A percentile compares a stretch with the other conserved stretches of the same genome.
phyloP scores from a whole-genome alignment of 1,140 invertebrate genomes.

The Drosophila mauritiana region DNA sequence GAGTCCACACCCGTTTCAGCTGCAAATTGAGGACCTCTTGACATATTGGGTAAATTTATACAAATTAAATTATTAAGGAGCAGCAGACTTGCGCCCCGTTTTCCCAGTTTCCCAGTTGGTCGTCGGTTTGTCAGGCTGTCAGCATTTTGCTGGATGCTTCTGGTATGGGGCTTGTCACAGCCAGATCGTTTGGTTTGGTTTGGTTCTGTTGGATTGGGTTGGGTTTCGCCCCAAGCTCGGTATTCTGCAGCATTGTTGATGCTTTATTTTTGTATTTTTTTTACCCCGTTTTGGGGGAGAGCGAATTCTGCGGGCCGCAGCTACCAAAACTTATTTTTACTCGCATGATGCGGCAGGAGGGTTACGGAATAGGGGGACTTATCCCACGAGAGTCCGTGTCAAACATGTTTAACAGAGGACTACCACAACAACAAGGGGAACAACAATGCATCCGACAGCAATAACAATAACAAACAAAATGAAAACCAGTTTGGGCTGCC shows the following conservation, averaged over 20 bases:
- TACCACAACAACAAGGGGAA: slow-evolving; percentile 58
- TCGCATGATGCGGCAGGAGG: slow-evolving; percentile 16
- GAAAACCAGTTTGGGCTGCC: slow-evolving; percentile 54
- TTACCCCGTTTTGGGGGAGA: slow-evolving; percentile 27
- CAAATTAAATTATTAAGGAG: slow-evolving; percentile 78
- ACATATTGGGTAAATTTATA: slow-evolving; percentile 78
- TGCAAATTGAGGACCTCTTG: slow-evolving; percentile 55
- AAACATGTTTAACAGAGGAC: slow-evolving; percentile 79
- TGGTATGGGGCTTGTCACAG: slow-evolving; percentile 74
- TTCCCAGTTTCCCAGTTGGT: neutral
- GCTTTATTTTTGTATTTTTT: slow-evolving; percentile 22
- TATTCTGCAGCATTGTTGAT: slow-evolving; percentile 32
- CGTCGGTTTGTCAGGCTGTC: slow-evolving; percentile 65
- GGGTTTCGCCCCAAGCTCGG: slow-evolving; percentile 25
- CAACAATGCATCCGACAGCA: slow-evolving; percentile 52
- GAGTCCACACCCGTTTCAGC: slow-evolving; percentile 26
- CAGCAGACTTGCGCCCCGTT: slow-evolving; percentile 5
- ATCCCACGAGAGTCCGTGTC: slow-evolving; percentile 75
- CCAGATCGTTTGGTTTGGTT: slow-evolving; percentile 48
- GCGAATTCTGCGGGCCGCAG: slow-evolving; percentile 66
- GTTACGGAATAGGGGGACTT: slow-evolving; percentile 20
- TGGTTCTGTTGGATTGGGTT: slow-evolving; percentile 7
- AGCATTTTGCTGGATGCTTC: slow-evolving; percentile 55
- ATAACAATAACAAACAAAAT: slow-evolving; percentile 68
- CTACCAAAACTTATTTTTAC: slow-evolving; percentile 65